phyloP scores from a whole-genome alignment of 2,113 vertebrate species.

The Stictonetta naevosa region DNA sequence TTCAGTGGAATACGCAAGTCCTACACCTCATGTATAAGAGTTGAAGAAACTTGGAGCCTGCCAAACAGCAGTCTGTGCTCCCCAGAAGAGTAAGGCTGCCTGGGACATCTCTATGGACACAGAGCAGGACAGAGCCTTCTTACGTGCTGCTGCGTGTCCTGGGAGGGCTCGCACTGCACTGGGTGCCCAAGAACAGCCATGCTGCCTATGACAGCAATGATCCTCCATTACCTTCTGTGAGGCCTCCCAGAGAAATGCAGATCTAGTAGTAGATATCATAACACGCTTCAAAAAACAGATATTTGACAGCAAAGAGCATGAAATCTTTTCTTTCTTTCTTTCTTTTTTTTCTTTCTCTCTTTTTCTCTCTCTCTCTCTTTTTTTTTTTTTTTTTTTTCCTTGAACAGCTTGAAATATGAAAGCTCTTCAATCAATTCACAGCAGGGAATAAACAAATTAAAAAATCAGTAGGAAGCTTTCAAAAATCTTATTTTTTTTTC shows the following conservation, averaged over 20 bases:
- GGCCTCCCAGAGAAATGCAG: not conserved
- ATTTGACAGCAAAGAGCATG: not conserved
- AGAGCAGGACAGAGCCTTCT: rapidly evolving
- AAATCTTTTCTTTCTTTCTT: not conserved
- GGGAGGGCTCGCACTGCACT: rapidly evolving
- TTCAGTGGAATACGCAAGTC: not conserved
- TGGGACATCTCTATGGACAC: rapidly evolving
- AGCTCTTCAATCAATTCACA: not conserved
- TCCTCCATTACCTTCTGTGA: not conserved
- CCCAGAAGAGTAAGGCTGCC: not conserved
- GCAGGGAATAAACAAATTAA: not conserved
- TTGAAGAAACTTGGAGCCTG: too few species aligned
- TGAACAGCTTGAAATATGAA: not conserved
- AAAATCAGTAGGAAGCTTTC: not conserved
- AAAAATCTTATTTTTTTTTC: not conserved
- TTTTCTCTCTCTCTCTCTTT: too few species aligned
- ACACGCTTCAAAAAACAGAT: not conserved
- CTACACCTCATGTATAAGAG: not conserved
- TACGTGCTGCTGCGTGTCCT: not conserved
- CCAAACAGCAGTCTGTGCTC: not conserved
- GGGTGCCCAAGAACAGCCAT: rapidly evolving
- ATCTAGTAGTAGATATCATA: not conserved
- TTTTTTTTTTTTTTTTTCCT: not conserved
- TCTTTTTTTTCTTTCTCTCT: not conserved
- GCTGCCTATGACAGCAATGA: not conserved